Conservation (phyloP, 2,797 vertebrate genomes). For the Epinephelus awoara region DNA sequence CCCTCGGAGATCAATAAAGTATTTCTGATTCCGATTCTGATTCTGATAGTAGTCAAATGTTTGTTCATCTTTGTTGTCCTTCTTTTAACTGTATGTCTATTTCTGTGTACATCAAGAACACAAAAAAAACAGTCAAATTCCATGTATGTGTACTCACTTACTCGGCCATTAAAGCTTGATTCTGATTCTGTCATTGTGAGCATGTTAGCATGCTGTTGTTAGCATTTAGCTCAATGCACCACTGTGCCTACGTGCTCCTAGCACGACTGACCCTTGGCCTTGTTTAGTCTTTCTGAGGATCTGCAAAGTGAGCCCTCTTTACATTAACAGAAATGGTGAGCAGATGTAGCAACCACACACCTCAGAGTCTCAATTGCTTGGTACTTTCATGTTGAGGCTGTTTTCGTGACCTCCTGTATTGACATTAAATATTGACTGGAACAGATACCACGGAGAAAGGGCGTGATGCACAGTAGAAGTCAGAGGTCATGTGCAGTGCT, state of each 20-base stretch:
- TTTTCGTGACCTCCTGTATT: slow-evolving; percentile 6
- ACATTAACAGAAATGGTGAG: not conserved
- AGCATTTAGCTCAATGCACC: not conserved
- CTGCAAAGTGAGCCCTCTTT: not conserved
- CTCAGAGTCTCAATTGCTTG: not conserved
- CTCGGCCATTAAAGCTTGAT: no score
- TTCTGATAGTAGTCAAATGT: no score
- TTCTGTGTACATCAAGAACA: no score
- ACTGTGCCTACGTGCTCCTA: not conserved
- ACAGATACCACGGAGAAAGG: slow-evolving; percentile 25
- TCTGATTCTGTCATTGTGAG: no score
- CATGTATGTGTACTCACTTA: no score
- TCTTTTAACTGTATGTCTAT: no score
- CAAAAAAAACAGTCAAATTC: no score
- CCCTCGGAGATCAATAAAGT: no score
- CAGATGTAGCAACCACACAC: not conserved
- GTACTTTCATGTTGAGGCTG: slow-evolving; percentile 3
- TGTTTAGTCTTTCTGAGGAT: not conserved
- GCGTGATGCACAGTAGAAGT: slow-evolving; percentile 38
- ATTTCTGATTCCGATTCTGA: no score
- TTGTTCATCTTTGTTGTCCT: no score
- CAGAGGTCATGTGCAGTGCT: slow-evolving; percentile 30
- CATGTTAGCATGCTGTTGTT: not conserved
- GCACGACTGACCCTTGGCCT: not conserved
- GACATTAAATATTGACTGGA: slow-evolving; percentile 26